A percentile compares a stretch with the other conserved stretches of the same genome.
phyloP scores from a whole-genome alignment of 2,888 invertebrate species.

The Camponotus fellah region DNA sequence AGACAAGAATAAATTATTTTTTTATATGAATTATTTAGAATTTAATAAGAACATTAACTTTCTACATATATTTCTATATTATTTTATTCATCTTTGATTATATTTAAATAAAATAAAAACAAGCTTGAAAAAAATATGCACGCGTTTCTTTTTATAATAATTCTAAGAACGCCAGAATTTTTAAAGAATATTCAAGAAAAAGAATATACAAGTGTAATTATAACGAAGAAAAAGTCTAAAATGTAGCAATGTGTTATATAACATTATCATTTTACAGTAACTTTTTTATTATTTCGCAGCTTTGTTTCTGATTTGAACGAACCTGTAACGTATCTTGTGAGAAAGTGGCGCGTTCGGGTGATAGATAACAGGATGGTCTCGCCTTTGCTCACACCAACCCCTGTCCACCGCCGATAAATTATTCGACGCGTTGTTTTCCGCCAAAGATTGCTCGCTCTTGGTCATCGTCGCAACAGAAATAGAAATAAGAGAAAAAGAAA shows the following conservation, averaged over 20 bases:
- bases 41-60: background rate
- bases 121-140: background rate
- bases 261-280: background rate
- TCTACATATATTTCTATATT: background rate
- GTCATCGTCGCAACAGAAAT: slow-evolving; percentile 12
- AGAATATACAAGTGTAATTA: background rate
- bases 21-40: background rate
- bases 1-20: background rate
- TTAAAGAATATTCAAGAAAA: background rate
- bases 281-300: background rate
- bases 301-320: slow-evolving; percentile 60
- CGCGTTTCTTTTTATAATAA: background rate
- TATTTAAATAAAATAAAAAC: background rate
- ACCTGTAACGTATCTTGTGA: slow-evolving; percentile 62
- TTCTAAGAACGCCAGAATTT: background rate
- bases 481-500: slow-evolving; percentile 10
- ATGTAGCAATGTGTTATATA: background rate
- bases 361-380: slow-evolving; percentile 77
- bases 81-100: background rate
- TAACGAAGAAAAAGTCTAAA: background rate
- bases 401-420: slow-evolving; percentile 76
- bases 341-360: slow-evolving; percentile 59
- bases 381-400: slow-evolving; percentile 73
- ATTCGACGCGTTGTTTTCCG: slow-evolving; percentile 78
- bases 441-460: slow-evolving; percentile 77